Evolutionary conservation across 1,140 invertebrate species (phyloP), one percentile per base, ranked within the genome.

Genomic region (Piezodorus guildinii): DNA sequence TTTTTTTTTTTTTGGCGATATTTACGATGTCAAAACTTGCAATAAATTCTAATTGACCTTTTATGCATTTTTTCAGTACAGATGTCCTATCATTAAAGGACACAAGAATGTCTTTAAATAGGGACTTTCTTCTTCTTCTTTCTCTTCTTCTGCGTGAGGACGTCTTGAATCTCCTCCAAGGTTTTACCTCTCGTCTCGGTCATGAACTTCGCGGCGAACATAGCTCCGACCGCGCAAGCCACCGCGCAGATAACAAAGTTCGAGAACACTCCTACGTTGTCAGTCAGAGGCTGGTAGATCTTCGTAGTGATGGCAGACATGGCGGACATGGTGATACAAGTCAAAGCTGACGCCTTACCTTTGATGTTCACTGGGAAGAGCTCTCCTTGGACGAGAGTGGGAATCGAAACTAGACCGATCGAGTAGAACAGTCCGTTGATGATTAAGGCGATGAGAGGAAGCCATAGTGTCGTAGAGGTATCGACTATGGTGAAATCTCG

Each of bases 111-210:
- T 10, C 6, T 39, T 39, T 39, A 39, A 10, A 39, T 1, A 39
- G 34, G 34, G 9, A 12, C n/a, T n/a, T n/a, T 56, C 23, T 56
- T 56, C 21, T 56, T 52, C 21, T 21, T 56, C 15, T 25, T 56
- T 25, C 52, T 56, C 23, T 56, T 56, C 52, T 56, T 62, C 45
- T 45, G 19, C 19, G 60, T 17, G 1, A 61, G 44, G 25, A 60
- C 9, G 15, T 51, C 76, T 69, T 86, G 84, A 25, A 91, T 90
- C 75, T 91, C 79, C 67, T 86, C 80, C 39, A 90, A 77, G 59
- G 80, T 83, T 74, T 87, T 85, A 14, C 86, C 86, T 75, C 89
- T 90, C 0, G 90, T 92, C 75, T 92, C 89, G 0, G 88, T 86
- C 16, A 91, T 78, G 63, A 84, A 77, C 58, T 75, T 78, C 23